Base-by-base conservation (phyloP, 2,797 vertebrate genomes). In the Gastrophryne carolinensis region DNA sequence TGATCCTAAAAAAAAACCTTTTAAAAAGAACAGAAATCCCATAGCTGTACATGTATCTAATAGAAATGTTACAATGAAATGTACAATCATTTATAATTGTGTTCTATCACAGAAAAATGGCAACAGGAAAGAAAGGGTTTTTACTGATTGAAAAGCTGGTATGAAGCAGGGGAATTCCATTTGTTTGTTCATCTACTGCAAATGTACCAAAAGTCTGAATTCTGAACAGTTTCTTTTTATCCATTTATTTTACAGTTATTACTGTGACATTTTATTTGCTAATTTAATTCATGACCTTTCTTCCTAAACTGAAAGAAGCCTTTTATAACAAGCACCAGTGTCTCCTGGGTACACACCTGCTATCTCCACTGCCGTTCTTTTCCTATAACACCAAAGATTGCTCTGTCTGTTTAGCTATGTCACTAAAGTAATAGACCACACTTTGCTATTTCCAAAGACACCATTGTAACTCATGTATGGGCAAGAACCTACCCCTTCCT, bases 211-310 rank as follows among this genome's bases (percentile, higher is more conserved):
- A 49, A 19, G 5, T 23, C 47, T 67, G 15, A 13, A 35, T 23
- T 26, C 30, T 13, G 37, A 53, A 37, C 49, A 21, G 30, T 30
- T 26, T 54, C 50, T 26, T 68, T 68, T 27, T 54, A 37, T 56
- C 34, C 49, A 41, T 9, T n/a, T n/a, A 68, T 53, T 53, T 44
- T 37, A 56, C 65, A 68, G 41, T 53, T 67, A 67, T 67, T 67
- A 67, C 19, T 34, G 24, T 53, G 64, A 11, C 47, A 67, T 67
- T 67, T 52, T 67, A 30, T 34, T 35, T 21, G 47, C 32, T 29
- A 50, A 67, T 67, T 67, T 37, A 52, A 34, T 53, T 44, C 3
- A 24, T 53, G 49, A 67, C 47, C 49, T 53, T 49, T 67, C 21
- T 53, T 53, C 21, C 30, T 13, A 53, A 50, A 34, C 64, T 35